Evolutionary conservation across 2,113 vertebrate species (phyloP), one percentile per base, ranked within the genome.

Genomic region (Monopterus albus): DNA sequence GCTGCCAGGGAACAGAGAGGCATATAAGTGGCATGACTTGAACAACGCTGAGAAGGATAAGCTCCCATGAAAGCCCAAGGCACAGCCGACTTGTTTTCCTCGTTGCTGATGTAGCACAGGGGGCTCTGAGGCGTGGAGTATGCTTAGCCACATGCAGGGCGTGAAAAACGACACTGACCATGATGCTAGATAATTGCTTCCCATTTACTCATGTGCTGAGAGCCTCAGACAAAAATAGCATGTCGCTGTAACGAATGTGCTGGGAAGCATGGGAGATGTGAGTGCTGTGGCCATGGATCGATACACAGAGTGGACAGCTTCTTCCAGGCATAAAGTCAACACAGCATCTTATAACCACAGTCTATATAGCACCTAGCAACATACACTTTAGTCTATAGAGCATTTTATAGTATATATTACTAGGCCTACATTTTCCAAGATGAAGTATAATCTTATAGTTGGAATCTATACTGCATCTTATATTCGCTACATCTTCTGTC

Each of bases 111-210:
- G 85, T 66, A 75, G 88, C 75, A 63, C 55, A 51, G 78, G 65
- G 81, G 79, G 87, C 81, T 87, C 63, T 85, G 80, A 87, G 79
- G 86, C 83, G 72, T 75, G 72, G 84, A 88, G 79, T 81, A 86
- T 79, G 84, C 87, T 91, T 85, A 68, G 85, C 82, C 87, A 72
- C 82, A 86, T 77, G 70, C 86, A 79, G 79, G 82, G 89, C 65
- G 86, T 90, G 86, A 89, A 92, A 93, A 92, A 86, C 71, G 85
- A 91, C 90, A 88, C 89, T 79, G 88, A 82, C 88, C 86, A 79
- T 91, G 91, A 92, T 90, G 90, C 91, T 89, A 87, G 91, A 87
- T 93, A 92, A 93, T 93, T 91, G 89, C 91, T 93, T 93, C 90
- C 89, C 91, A 91, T 93, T 91, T 90, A 86, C 87, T 87, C 82